These are phyloP conservation scores for Alloplasta piceator DNA, from an alignment of 2,888 invertebrate species.

Conservation along the genomic window DNA sequence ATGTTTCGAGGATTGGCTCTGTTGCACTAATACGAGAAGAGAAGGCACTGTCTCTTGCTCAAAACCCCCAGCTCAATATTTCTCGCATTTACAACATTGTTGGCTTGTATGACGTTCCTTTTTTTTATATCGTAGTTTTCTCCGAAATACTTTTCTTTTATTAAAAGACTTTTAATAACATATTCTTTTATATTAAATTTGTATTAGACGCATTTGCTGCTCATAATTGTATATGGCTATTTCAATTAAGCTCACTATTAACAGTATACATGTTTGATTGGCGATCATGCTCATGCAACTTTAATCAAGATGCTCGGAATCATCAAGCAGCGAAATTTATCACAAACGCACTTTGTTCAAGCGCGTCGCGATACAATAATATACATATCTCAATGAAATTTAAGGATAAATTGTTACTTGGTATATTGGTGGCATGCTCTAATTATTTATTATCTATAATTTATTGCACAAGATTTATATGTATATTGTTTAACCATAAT, in stretches of 20 bases:
- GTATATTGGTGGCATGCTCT: too few relatives aligned
- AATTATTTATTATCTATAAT: too few relatives aligned
- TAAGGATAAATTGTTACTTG: too few relatives aligned
- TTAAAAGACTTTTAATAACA: not conserved
- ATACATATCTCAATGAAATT: too few relatives aligned
- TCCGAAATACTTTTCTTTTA: too few relatives aligned
- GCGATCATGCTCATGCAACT: constrained; percentile 44
- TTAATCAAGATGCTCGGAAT: constrained; percentile 27
- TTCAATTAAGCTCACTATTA: constrained; percentile 83
- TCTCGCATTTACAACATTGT: not conserved
- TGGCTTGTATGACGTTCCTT: not conserved
- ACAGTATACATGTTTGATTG: constrained; percentile 79
- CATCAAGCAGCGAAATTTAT: too few relatives aligned
- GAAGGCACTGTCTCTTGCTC: not conserved
- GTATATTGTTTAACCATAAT: too few relatives aligned
- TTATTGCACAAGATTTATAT: too few relatives aligned
- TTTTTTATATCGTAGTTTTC: too few relatives aligned
- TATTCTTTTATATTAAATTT: not conserved
- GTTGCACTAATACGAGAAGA: not conserved
- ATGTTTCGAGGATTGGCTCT: too few relatives aligned
- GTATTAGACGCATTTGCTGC: constrained; percentile 28
- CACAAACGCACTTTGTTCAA: too few relatives aligned
- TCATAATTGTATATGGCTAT: constrained; percentile 70
- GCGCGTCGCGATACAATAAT: too few relatives aligned
- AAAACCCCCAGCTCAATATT: not conserved